A percentile compares a stretch with the other conserved stretches of the same genome.
Evolutionary conservation across 92 coral and sea anemone species (phyloP).

Genomic region (Chrysogorgia sp.): DNA sequence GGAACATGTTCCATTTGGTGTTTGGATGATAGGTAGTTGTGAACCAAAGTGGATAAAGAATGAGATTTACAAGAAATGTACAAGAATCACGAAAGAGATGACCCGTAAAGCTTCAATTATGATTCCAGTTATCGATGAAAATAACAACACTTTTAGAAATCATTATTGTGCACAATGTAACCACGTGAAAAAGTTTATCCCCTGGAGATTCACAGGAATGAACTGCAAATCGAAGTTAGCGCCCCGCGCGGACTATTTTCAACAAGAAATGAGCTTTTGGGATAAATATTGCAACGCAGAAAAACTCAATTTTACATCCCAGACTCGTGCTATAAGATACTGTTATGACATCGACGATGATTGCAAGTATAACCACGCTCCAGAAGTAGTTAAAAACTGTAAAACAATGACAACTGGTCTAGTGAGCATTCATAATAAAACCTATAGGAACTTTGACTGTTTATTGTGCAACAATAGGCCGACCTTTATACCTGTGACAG

Average conservation of each 20-base stretch:
- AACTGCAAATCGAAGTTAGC: not conserved
- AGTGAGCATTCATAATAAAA: not conserved
- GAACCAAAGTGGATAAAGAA: not conserved
- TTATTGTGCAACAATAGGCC: not conserved
- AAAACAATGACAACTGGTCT: not conserved
- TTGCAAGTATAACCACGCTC: not conserved
- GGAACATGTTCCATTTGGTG: not conserved
- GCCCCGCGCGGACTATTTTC: conserved; percentile 3
- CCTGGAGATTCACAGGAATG: not conserved
- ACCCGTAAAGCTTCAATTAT: not conserved
- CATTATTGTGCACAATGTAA: conserved; percentile 13
- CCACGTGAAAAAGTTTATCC: not conserved
- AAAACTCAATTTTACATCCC: not conserved
- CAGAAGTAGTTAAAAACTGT: too few species aligned
- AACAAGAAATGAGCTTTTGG: conserved; percentile 3
- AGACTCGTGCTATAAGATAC: conserved; percentile 7
- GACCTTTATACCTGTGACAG: not conserved
- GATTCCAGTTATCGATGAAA: conserved; percentile 1
- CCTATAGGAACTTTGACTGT: conserved; percentile 11
- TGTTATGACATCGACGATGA: not conserved
- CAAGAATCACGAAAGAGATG: not conserved
- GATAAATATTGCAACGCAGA: not conserved
- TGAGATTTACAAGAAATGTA: not conserved
- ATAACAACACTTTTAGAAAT: conserved; percentile 15
- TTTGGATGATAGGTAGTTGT: not conserved